Conservation (phyloP, 2,113 vertebrate genomes). For the Calyptomena viridis region DNA sequence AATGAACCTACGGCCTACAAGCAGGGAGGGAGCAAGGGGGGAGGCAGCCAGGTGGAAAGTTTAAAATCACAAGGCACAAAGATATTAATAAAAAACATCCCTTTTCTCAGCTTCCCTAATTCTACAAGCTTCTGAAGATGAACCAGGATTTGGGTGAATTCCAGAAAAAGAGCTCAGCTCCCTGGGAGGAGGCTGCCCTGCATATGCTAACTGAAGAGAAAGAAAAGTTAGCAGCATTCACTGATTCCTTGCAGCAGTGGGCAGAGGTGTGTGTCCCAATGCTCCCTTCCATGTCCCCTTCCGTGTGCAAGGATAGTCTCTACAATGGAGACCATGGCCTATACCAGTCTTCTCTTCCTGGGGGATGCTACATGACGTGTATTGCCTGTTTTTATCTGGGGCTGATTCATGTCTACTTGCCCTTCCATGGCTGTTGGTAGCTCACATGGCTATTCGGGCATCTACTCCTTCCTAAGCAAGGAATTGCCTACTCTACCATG, state of each 20-base stretch:
- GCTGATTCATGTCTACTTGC: neutral
- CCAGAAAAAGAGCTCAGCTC: neutral
- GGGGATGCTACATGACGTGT: neutral
- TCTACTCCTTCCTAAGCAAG: neutral
- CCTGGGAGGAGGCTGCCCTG: neutral
- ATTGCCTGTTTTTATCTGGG: neutral
- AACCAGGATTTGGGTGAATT: neutral
- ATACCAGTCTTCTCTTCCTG: neutral
- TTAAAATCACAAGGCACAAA: neutral
- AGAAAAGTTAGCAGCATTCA: neutral
- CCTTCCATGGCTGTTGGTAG: neutral
- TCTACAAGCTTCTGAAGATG: neutral
- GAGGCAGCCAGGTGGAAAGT: slow-evolving; percentile 50
- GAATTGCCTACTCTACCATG: neutral
- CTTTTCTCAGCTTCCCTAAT: neutral
- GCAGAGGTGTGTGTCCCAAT: accelerated
- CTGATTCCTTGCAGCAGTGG: accelerated
- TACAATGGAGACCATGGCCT: neutral
- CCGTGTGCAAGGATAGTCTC: neutral
- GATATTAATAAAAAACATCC: neutral
- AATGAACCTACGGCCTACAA: slow-evolving; percentile 39
- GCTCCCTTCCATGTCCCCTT: neutral
- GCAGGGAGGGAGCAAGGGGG: neutral
- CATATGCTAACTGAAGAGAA: accelerated
- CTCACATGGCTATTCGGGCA: neutral